Base-by-base conservation (phyloP, 2,888 invertebrate genomes). In the Phymatocera aterrima region DNA sequence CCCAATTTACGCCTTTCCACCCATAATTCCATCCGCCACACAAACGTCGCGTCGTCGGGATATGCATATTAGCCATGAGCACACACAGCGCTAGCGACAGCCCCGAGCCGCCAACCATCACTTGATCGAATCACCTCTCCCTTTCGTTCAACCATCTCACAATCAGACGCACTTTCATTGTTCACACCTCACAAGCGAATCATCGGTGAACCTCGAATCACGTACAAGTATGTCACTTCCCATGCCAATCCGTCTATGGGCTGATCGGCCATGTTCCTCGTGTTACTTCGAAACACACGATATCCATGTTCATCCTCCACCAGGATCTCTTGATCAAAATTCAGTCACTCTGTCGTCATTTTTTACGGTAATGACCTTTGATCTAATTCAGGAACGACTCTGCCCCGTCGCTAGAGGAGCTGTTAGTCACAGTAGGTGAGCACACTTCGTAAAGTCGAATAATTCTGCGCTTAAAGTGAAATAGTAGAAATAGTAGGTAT, bases 381-480 rank as follows among this genome's bases (percentile, higher is more conserved):
- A 72, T 51, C 72, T 28, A 34, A 51, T 51, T 51, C 51, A 21
- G 18, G 31, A 72, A 34, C 51, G n/a, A 72, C 72, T 72, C 51
- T 31, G 72, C 31, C 51, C 72, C 34, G 34, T 72, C 51, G 51
- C 72, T 72, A 72, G 18, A 18, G n/a, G 34, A 51, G 81, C 83
- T 84, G 84, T 86, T 86, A 85, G 87, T 86, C 87, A 85, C 84
- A 85, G 86, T 84, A 81, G 85, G 86, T 83, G 85, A 86, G 84
- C 87, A 86, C 86, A 85, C 81, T 85, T 85, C 85, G 85, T 83
- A 85, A 86, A 89, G 88, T n/a, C n/a, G 87, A 89, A 87, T 88
- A 87, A 84, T 83, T 81, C 82, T 81, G 79, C 80, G 83, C 81
- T 82, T 84, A 86, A 86, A 84, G 86, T 83, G 85, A 85, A 85